These are phyloP conservation scores for Drosophila rellima DNA, from an alignment of 2,888 invertebrate species.

Conservation along the genomic window DNA sequence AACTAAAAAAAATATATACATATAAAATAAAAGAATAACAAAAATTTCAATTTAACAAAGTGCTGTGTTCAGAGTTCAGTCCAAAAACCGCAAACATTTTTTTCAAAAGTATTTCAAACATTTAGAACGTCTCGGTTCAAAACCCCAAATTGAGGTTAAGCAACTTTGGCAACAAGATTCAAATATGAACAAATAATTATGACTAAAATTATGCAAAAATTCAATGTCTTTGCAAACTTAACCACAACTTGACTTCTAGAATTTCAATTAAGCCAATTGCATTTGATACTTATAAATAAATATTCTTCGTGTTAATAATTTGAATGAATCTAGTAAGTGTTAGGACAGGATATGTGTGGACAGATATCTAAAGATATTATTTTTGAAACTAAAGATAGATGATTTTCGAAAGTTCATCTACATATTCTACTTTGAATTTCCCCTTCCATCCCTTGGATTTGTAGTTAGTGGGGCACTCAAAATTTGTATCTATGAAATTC, in stretches of 20 bases:
- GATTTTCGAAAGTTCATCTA: background rate
- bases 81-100: conserved; percentile 36
- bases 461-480: background rate
- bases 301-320: background rate
- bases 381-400: background rate
- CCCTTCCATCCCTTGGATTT: background rate
- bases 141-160: conserved; percentile 71
- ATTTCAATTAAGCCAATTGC: conserved; percentile 58
- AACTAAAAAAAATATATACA: background rate
- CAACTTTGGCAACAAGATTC: conserved; percentile 45
- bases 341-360: background rate
- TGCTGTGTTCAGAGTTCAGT: conserved; percentile 12
- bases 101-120: conserved; percentile 50
- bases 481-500: conserved; percentile 44
- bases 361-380: background rate
- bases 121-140: conserved; percentile 30
- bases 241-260: conserved; percentile 67
- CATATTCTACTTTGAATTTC: background rate
- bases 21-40: conserved; percentile 11
- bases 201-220: conserved; percentile 24
- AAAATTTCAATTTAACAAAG: conserved; percentile 1
- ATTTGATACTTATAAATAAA: conserved; percentile 32
- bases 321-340: background rate
- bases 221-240: conserved; percentile 60
- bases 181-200: conserved; percentile 28